Percentiles rank a stretch among this genome's conserved stretches.
Evolutionary conservation across 2,797 vertebrate species (phyloP).

Genomic region (Taenioides sp.): DNA sequence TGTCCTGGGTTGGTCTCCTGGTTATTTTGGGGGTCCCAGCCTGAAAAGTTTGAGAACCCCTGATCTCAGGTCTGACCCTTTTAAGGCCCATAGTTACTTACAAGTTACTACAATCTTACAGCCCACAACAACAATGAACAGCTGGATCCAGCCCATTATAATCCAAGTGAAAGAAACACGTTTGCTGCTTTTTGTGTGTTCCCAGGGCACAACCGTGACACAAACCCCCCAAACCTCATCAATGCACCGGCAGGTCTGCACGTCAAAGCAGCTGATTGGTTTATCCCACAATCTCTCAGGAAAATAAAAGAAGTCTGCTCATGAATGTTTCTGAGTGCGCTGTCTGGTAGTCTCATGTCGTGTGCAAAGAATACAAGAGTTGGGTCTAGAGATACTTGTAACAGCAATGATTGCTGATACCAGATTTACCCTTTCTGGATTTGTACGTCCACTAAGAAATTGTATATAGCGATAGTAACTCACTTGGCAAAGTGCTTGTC

Average conservation of each 20-base stretch:
- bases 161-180: constrained; percentile 13
- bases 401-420: neutral
- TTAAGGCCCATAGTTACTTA: no score
- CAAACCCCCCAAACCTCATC: constrained; percentile 2
- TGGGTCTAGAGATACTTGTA: neutral
- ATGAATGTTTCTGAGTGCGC: neutral
- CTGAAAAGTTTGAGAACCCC: no score
- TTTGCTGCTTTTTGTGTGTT: neutral
- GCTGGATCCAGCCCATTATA: neutral
- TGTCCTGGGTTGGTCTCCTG: no score
- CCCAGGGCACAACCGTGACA: neutral
- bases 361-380: neutral
- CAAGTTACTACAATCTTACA: neutral
- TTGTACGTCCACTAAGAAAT: no score
- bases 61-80: no score
- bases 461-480: no score
- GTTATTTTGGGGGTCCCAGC: no score
- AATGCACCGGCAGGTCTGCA: constrained; percentile 5
- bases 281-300: constrained; percentile 1
- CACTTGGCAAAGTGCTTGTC: no score
- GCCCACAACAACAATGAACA: neutral
- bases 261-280: constrained; percentile 4
- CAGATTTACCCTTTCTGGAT: no score
- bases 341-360: neutral
- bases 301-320: constrained; percentile 7